Evolutionary conservation across 2,888 invertebrate species (phyloP), one percentile per base, ranked within the genome.

Genomic region (Pyrrhia umbra): DNA sequence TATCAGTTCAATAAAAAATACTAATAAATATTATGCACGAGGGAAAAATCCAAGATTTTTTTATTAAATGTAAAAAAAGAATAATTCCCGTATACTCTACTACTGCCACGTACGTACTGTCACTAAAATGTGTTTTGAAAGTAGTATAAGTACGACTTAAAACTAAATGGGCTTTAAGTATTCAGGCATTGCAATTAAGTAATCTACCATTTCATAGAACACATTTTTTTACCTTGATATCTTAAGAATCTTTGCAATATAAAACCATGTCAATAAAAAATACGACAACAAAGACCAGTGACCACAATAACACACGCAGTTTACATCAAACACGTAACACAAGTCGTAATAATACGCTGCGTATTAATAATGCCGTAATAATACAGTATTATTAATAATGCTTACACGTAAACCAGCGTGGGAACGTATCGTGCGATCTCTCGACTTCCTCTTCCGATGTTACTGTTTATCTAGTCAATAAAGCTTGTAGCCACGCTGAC

Each of bases 401-500:
- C 16, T 30, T 43, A 42, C 25, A 49, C 51, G 15, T 18, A 20
- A 25, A 43, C 20, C 34, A 34, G 20, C 51, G 51, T 73, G 73
- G 47, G 59, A 74, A 62, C 0, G 3, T 54, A 59, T 46, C 50
- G 54, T 62, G 58, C 49, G 42, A 67, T 65, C 46, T 63, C 40
- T 46, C 16, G 6, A 58, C 58, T 73, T 77, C 67, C 76, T 60
- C n/a, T 73, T 77, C 67, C 69, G 56, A 59, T 49, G 9, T 56
- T 42, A 59, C 27, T 43, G 21, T 45, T 73, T 50, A 67, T 55
- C 20, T 30, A 51, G 13, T 69, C 52, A 57, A 63, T 49, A 57
- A 61, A 58, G 30, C 3, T 51, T 8, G 6, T 13, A 56, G 15
- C 42, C 13, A 27, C 30, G 6, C 40, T 45, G 37, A 20, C 40